Base-by-base conservation (phyloP, 2,888 invertebrate species). In the Gari tellinella region DNA sequence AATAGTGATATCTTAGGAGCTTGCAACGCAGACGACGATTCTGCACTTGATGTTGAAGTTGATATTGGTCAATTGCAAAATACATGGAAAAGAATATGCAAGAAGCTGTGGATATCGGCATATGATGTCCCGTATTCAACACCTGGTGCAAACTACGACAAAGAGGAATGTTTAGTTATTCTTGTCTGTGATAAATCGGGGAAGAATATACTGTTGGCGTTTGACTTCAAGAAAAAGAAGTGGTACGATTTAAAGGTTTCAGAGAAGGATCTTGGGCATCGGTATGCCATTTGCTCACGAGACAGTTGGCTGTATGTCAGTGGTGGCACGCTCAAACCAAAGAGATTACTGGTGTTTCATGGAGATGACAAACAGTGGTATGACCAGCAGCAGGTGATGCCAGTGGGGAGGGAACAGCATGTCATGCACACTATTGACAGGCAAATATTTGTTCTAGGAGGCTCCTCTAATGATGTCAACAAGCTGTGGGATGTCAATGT, bases 391-490 rank as follows among this genome's bases (percentile, higher is more conserved):
- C 17, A 53, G 15, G n/a, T n/a, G n/a, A 58, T 77, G 26, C 62
- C 66, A 3, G 37, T 57, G 1, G 77, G 65, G 0, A 38, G 72
- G 17, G 69, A 77, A 15, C 65, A 66, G 38, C 77, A 77, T 53
- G 49, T 21, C 14, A 77, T 77, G 77, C 46, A 43, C 37, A 49
- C 38, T 10, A 62, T 69, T 2, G 55, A 48, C 2, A 17, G 55
- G n/a, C 46, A 52, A 21, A 53, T 77, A 14, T 77, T 69, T 41
- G 66, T 69, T 23, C 55, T 77, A 1, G 76, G 72, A 7, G 76
- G 76, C 0, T 46, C 41, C 4, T 56, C 64, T 0, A 40, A 48
- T n/a, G 19, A 19, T 12, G 38, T 56, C 23, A 41, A 26, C 0
- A 49, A 26, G 15, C 31, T 72, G 1, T n/a, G 21, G 5, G 52